Conservation (phyloP, 2,797 vertebrate genomes). For the Sciurus vulgaris region DNA sequence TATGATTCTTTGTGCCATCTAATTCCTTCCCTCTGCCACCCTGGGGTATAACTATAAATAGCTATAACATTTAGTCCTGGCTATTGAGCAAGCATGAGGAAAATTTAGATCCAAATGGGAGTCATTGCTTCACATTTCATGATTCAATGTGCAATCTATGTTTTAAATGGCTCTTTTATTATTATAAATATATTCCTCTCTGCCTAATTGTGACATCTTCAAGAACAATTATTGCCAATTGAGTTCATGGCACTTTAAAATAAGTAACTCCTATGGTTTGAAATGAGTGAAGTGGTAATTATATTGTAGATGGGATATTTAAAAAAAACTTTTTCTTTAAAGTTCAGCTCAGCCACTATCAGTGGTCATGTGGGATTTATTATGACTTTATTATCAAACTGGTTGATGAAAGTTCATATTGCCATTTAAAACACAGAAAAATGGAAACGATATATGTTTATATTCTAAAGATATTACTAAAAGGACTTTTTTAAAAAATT, state of each 20-base stretch:
- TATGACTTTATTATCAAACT: slow-evolving; percentile 52
- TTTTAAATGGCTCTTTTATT: slow-evolving; percentile 77
- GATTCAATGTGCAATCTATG: slow-evolving; percentile 72
- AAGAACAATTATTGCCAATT: slow-evolving; percentile 71
- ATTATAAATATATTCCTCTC: slow-evolving; percentile 74
- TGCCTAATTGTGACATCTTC: slow-evolving; percentile 77
- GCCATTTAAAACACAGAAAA: slow-evolving; percentile 75
- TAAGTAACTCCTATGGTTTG: slow-evolving; percentile 70
- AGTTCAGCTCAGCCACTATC: slow-evolving; percentile 54
- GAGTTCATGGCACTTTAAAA: slow-evolving; percentile 71
- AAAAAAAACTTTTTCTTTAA: slow-evolving; percentile 33
- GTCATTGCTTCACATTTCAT: slow-evolving; percentile 77
- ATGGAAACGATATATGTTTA: slow-evolving; percentile 35
- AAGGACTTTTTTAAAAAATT: background rate
- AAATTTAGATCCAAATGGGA: slow-evolving; percentile 81
- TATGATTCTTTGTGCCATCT: slow-evolving; percentile 81
- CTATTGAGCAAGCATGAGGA: slow-evolving; percentile 75
- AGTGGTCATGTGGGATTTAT: background rate
- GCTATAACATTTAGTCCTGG: slow-evolving; percentile 79
- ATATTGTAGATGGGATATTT: slow-evolving; percentile 23
- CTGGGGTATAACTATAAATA: slow-evolving; percentile 79
- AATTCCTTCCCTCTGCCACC: slow-evolving; percentile 75
- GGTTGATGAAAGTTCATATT: slow-evolving; percentile 75
- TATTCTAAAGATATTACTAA: slow-evolving; percentile 35
- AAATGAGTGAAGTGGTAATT: slow-evolving; percentile 72